Conservation (phyloP, 2,888 invertebrate genomes). For the Strigamia crassipes region DNA sequence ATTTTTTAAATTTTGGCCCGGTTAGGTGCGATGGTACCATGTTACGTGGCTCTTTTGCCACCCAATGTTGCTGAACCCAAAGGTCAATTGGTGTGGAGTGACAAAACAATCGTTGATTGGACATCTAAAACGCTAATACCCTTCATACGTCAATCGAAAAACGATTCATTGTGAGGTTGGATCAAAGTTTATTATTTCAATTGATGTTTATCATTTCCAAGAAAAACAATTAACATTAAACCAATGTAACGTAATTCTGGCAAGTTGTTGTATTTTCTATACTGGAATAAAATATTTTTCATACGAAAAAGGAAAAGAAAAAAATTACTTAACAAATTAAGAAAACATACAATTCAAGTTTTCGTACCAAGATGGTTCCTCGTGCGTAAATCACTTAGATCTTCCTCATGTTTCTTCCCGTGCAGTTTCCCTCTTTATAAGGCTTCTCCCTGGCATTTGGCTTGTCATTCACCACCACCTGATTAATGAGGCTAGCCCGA, state of each 20-base stretch:
- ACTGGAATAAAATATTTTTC: too few species aligned
- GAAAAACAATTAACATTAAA: too few species aligned
- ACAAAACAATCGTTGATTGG: slow-evolving; percentile 67
- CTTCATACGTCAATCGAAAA: neutral
- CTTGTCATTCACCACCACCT: slow-evolving; percentile 40
- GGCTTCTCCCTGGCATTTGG: neutral
- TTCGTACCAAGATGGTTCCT: neutral
- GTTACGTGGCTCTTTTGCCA: slow-evolving; percentile 67
- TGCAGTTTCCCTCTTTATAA: slow-evolving; percentile 8
- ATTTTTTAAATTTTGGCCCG: neutral
- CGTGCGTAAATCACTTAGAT: neutral
- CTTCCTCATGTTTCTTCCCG: neutral
- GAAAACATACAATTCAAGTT: neutral
- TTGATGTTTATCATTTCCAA: too few species aligned
- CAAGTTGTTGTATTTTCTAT: too few species aligned
- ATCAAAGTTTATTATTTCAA: too few species aligned
- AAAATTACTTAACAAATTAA: neutral
- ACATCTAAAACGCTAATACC: slow-evolving; percentile 49
- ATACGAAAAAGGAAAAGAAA: too few species aligned
- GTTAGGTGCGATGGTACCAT: slow-evolving; percentile 64
- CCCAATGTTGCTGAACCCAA: slow-evolving; percentile 62
- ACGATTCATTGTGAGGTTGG: too few species aligned
- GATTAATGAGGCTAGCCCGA: slow-evolving; percentile 40
- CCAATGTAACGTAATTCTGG: too few species aligned
- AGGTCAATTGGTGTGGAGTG: slow-evolving; percentile 70